A percentile compares a stretch with the other conserved stretches of the same genome.
Conservation (phyloP, 2,888 invertebrate genomes). For the Nasonovia ribisnigri region DNA sequence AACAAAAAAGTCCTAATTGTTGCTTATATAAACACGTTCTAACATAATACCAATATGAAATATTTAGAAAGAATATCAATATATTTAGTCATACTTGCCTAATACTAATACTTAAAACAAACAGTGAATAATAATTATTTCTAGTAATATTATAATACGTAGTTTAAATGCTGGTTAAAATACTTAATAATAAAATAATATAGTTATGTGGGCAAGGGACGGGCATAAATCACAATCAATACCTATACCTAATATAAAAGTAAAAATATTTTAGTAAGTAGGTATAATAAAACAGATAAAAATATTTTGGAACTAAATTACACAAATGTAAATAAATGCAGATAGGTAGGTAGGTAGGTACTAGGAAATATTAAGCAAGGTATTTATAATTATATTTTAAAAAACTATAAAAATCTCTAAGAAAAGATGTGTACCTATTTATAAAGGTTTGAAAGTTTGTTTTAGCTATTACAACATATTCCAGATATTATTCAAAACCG, state of each 20-base stretch:
- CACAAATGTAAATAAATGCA: background rate
- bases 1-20: background rate
- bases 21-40: background rate
- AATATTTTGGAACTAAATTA: background rate
- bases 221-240: too few species aligned
- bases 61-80: background rate
- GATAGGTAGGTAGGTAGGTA: background rate
- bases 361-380: background rate
- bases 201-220: background rate
- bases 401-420: background rate
- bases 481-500: too few species aligned
- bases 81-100: background rate
- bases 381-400: background rate
- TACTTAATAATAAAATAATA: background rate
- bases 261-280: background rate
- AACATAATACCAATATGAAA: background rate
- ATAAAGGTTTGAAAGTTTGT: background rate
- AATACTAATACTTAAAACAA: background rate
- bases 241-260: too few species aligned
- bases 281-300: background rate
- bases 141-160: background rate
- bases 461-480: background rate
- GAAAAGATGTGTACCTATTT: background rate
- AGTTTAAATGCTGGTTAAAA: background rate
- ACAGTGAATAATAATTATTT: background rate